These are phyloP conservation scores for Mirza zaza DNA, from an alignment of 2,113 vertebrate species.

Conservation along the genomic window DNA sequence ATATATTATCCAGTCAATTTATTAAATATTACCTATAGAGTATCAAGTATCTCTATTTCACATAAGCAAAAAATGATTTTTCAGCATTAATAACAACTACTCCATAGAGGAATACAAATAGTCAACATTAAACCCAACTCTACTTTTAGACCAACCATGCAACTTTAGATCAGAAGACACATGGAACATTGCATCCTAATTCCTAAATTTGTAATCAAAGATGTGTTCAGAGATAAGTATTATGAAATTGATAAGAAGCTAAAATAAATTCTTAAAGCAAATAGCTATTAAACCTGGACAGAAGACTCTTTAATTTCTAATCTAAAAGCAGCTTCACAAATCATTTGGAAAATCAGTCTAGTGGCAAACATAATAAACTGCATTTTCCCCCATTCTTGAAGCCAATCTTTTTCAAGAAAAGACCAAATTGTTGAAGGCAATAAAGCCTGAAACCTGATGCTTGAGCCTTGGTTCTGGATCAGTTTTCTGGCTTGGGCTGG, in stretches of 20 bases:
- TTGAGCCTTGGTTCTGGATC: constrained; percentile 4
- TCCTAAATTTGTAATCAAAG: neutral
- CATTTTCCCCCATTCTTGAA: neutral
- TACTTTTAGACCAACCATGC: neutral
- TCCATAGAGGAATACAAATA: neutral
- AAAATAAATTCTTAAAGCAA: constrained; percentile 40
- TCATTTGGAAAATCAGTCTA: neutral
- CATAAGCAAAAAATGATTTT: neutral
- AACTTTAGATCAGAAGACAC: neutral
- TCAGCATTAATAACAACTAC: neutral
- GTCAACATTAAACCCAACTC: neutral
- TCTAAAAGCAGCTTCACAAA: constrained; percentile 25
- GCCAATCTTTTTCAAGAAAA: neutral
- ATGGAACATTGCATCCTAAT: neutral
- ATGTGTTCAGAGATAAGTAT: constrained; percentile 12
- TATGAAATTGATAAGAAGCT: neutral
- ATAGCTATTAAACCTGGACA: neutral
- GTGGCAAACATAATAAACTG: neutral
- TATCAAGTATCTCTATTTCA: neutral
- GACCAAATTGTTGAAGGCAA: neutral
- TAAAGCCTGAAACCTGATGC: neutral
- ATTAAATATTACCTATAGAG: neutral
- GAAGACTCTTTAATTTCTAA: neutral
- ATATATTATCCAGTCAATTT: neutral
- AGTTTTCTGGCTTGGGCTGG: constrained; percentile 40